Evolutionary conservation across 2,888 invertebrate species (phyloP).

Genomic region (Gymnocheta viridis): DNA sequence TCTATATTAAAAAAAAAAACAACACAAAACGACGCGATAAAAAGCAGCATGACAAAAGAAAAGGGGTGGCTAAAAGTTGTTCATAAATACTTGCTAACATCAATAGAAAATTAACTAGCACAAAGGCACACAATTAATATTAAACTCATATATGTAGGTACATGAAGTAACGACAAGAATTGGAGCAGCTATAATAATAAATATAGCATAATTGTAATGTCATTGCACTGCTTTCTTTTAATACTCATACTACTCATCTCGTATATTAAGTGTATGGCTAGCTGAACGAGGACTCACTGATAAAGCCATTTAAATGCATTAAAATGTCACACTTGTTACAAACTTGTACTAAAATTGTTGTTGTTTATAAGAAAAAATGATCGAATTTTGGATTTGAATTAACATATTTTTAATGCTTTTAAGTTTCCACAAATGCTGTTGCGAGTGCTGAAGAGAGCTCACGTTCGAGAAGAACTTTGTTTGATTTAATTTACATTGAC

Average conservation of each 20-base stretch:
- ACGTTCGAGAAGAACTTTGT: too few species aligned
- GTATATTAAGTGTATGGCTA: background rate
- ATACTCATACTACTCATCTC: conserved; percentile 39
- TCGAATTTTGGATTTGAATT: too few species aligned
- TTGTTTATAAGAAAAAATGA: too few species aligned
- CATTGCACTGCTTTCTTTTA: conserved; percentile 55
- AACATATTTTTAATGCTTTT: too few species aligned
- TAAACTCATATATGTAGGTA: background rate
- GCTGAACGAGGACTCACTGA: background rate
- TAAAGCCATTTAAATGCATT: too few species aligned
- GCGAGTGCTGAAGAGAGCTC: too few species aligned
- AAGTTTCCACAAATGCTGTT: too few species aligned
- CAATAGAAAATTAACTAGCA: conserved; percentile 14
- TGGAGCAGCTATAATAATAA: conserved; percentile 22
- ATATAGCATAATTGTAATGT: conserved; percentile 50
- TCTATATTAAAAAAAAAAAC: background rate
- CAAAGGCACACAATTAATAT: background rate
- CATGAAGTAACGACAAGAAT: background rate
- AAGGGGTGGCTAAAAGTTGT: conserved; percentile 36
- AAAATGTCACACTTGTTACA: too few species aligned
- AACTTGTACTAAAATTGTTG: too few species aligned
- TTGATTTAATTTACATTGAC: too few species aligned
- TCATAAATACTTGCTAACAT: conserved; percentile 10
- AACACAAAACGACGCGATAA: background rate
- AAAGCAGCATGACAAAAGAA: background rate